Conservation (phyloP, 2,797 vertebrate genomes). For the Delichon dasypus region DNA sequence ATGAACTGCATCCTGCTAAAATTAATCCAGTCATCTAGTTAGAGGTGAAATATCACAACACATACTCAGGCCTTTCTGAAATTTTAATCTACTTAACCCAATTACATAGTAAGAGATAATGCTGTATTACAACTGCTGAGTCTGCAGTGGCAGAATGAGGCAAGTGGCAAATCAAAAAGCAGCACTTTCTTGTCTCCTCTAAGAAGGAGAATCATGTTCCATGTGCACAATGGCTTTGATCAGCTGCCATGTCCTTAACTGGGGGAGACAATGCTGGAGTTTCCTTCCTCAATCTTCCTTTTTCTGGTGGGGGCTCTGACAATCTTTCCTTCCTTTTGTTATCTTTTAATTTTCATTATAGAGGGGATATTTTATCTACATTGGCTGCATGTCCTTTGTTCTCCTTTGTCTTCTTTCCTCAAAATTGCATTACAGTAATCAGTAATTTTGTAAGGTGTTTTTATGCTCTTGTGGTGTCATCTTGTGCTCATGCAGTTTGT, state of each 20-base stretch:
- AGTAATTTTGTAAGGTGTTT: neutral
- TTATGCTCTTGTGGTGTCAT: neutral
- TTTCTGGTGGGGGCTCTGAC: neutral
- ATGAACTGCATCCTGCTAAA: neutral
- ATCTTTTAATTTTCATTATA: neutral
- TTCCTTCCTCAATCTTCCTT: neutral
- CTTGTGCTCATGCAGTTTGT: fast-evolving
- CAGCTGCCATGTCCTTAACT: neutral
- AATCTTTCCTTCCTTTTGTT: neutral
- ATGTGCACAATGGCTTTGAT: neutral
- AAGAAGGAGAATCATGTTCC: neutral
- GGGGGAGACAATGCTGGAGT: neutral
- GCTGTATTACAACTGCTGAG: neutral
- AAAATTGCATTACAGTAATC: neutral
- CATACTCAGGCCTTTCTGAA: neutral
- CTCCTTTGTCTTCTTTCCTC: neutral
- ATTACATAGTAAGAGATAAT: neutral
- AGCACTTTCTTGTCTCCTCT: neutral
- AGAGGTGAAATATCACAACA: neutral
- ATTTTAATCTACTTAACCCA: conserved; percentile 30
- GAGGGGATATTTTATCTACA: neutral
- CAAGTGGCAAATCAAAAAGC: neutral
- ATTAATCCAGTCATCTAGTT: neutral
- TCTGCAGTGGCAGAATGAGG: neutral
- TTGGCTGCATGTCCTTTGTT: neutral